Evolutionary conservation across 2,888 invertebrate genomes (phyloP).

Genomic region (Biston stratarius): DNA sequence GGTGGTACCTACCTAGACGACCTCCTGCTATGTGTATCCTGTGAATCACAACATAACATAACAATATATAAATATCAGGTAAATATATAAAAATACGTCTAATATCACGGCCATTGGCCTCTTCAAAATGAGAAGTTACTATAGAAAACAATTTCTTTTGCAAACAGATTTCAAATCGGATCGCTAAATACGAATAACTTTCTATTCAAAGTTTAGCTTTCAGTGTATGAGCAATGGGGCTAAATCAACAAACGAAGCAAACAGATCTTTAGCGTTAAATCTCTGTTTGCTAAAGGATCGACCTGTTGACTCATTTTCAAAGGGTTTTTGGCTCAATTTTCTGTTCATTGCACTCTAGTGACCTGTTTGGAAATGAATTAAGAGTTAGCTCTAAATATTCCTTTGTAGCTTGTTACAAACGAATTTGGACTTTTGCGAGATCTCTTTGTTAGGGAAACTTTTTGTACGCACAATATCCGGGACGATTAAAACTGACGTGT

Average conservation of each 20-base stretch:
- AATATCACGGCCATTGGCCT: not conserved
- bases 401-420: not conserved
- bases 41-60: too few relatives aligned
- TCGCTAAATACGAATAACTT: slow-evolving; percentile 10
- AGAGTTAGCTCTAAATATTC: slow-evolving; percentile 3
- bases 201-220: slow-evolving; percentile 16
- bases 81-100: not conserved
- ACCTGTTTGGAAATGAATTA: slow-evolving; percentile 17
- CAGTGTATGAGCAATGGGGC: slow-evolving; percentile 17
- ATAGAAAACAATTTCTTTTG: not conserved
- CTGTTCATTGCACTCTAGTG: slow-evolving; percentile 27
- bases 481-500: too few relatives aligned
- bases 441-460: not conserved
- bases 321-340: slow-evolving; percentile 23
- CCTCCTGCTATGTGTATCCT: too few relatives aligned
- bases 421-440: not conserved
- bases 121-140: not conserved
- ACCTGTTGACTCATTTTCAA: slow-evolving; percentile 25
- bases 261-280: slow-evolving; percentile 14
- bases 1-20: too few relatives aligned
- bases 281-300: slow-evolving; percentile 22
- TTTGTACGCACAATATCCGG: not conserved
- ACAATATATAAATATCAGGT: too few relatives aligned
- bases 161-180: slow-evolving; percentile 2
- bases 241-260: slow-evolving; percentile 15